Evolutionary conservation across 2,797 vertebrate species (phyloP).

Genomic region (Delichon dasypus): DNA sequence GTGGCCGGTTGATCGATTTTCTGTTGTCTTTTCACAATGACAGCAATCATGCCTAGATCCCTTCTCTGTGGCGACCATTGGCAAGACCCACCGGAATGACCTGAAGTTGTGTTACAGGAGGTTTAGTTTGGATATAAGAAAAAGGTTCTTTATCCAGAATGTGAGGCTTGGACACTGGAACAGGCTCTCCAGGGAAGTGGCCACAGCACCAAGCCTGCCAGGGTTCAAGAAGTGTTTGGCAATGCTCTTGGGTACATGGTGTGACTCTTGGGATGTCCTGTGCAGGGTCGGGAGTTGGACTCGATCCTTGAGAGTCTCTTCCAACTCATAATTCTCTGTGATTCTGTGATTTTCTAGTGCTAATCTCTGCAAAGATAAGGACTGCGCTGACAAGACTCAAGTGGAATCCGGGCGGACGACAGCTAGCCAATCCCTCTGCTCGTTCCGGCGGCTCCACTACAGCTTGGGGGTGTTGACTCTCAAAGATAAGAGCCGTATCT

Average conservation of each 20-base stretch:
- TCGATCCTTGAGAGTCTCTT: neutral
- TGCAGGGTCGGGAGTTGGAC: neutral
- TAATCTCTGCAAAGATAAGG: neutral
- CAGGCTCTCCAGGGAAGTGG: neutral
- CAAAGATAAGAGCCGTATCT: neutral
- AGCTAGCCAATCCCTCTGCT: neutral
- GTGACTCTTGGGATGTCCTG: neutral
- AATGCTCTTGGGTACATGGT: rapidly evolving
- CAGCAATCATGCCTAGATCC: neutral
- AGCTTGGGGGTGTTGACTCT: rapidly evolving
- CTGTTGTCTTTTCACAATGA: neutral
- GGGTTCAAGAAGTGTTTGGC: neutral
- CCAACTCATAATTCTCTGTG: neutral
- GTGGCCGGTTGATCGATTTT: neutral
- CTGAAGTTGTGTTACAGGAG: neutral
- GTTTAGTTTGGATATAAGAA: neutral
- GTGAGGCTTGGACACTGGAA: neutral
- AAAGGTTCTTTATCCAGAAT: neutral
- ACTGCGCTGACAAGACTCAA: neutral
- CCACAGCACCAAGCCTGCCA: neutral
- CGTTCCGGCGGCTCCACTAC: rapidly evolving
- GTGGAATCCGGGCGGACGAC: neutral
- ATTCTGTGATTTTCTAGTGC: neutral
- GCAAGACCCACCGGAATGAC: neutral
- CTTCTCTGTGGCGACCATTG: neutral